Percentiles rank a stretch among this genome's conserved stretches.
Conservation (phyloP, 2,888 invertebrate species). For the Pheosia tremula region DNA sequence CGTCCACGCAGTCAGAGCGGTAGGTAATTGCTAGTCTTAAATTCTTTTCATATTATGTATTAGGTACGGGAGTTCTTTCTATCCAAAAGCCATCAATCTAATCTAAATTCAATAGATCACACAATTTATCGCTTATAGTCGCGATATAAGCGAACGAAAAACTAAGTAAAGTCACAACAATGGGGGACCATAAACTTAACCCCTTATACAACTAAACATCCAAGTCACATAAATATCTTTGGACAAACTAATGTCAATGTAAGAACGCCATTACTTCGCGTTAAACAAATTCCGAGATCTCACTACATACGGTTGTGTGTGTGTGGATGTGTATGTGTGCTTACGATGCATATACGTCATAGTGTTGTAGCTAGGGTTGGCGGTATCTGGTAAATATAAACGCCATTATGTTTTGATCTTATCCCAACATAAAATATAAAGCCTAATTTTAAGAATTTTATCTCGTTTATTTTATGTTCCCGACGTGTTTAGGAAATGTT, state of each 20-base stretch:
- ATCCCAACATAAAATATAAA: not conserved
- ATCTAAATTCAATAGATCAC: slow-evolving; percentile 46
- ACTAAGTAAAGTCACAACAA: slow-evolving; percentile 62
- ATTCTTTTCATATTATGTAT: not conserved
- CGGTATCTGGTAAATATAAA: not conserved
- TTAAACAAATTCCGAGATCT: slow-evolving; percentile 80
- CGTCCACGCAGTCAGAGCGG: too few relatives aligned
- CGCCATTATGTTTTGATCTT: not conserved
- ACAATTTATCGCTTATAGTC: slow-evolving; percentile 55
- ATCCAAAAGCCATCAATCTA: slow-evolving; percentile 39
- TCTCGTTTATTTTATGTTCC: too few relatives aligned
- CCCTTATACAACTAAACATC: slow-evolving; percentile 81
- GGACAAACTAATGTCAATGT: slow-evolving; percentile 84
- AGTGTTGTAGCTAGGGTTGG: slow-evolving; percentile 40
- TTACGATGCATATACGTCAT: slow-evolving; percentile 47
- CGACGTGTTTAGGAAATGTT: too few relatives aligned
- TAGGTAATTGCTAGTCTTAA: not conserved
- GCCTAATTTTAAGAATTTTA: too few relatives aligned
- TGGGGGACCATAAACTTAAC: slow-evolving; percentile 74
- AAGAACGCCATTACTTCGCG: slow-evolving; percentile 78
- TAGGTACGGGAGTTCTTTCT: slow-evolving; percentile 5
- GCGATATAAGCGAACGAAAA: slow-evolving; percentile 47
- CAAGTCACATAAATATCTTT: slow-evolving; percentile 82
- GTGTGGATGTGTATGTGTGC: slow-evolving; percentile 45
- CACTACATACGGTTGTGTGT: slow-evolving; percentile 45